Evolutionary conservation across 2,113 vertebrate species (phyloP).

Genomic region (Dromiciops gliroides): DNA sequence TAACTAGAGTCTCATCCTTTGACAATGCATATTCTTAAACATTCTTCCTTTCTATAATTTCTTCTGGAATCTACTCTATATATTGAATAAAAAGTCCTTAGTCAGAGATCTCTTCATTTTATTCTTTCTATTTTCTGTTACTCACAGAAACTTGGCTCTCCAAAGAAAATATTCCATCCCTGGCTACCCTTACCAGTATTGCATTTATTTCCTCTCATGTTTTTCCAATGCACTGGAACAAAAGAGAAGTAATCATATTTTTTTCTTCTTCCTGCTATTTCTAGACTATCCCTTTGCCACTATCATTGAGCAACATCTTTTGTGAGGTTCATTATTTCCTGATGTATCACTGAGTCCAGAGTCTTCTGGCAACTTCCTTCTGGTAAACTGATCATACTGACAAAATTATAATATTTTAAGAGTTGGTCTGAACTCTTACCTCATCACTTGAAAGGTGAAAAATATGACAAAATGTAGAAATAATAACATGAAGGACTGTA

Average conservation of each 20-base stretch:
- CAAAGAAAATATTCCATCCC: neutral
- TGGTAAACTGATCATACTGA: neutral
- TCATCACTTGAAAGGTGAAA: neutral
- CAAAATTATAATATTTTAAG: neutral
- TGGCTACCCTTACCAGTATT: neutral
- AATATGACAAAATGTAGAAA: neutral
- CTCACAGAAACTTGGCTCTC: neutral
- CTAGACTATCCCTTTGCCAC: neutral
- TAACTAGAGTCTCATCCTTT: neutral
- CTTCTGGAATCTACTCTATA: neutral
- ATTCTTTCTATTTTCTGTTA: neutral
- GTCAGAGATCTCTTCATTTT: neutral
- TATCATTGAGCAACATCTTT: neutral
- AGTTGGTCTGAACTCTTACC: neutral
- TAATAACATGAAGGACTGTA: neutral
- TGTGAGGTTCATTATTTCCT: neutral
- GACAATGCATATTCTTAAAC: neutral
- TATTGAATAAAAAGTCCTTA: neutral
- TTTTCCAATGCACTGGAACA: neutral
- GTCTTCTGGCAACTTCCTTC: neutral
- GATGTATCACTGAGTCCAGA: neutral
- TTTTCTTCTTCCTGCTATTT: neutral
- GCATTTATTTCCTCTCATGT: neutral
- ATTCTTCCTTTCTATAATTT: neutral
- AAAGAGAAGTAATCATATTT: neutral